A percentile compares a stretch with the other conserved stretches of the same genome.
phyloP scores from a whole-genome alignment of 2,888 invertebrate genomes.

The Ennomos fuscantarius region DNA sequence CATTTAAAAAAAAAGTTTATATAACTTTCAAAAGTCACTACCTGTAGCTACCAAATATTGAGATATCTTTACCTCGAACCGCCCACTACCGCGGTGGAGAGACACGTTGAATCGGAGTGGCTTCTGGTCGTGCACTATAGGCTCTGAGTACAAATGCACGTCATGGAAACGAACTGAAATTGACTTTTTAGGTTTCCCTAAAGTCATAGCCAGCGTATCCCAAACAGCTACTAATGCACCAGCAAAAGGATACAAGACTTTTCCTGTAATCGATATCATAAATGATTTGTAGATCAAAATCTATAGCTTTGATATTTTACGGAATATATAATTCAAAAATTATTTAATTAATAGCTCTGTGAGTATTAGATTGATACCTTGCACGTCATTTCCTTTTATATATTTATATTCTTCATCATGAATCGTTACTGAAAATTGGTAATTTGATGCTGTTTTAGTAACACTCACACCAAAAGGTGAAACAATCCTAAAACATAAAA shows the following conservation, averaged over 20 bases:
- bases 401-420: slow-evolving; percentile 59
- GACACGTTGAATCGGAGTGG: slow-evolving; percentile 80
- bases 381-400: slow-evolving; percentile 54
- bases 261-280: slow-evolving; percentile 62
- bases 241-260: slow-evolving; percentile 91
- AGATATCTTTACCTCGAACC: slow-evolving; percentile 78
- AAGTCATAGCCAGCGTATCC: slow-evolving; percentile 87
- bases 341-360: not conserved
- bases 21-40: no score
- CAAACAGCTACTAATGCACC: slow-evolving; percentile 89
- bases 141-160: slow-evolving; percentile 86
- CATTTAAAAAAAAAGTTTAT: no score
- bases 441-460: slow-evolving; percentile 49
- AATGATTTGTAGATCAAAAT: no score
- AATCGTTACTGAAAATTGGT: slow-evolving; percentile 48
- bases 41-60: no score
- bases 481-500: not conserved
- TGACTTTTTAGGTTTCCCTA: slow-evolving; percentile 82
- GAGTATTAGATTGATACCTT: slow-evolving; percentile 49
- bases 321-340: not conserved
- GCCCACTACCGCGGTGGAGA: slow-evolving; percentile 86
- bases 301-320: not conserved
- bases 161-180: slow-evolving; percentile 88
- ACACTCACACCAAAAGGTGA: not conserved
- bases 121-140: slow-evolving; percentile 83